phyloP scores from a whole-genome alignment of 2,888 invertebrate genomes.

The Germaria angustata region DNA sequence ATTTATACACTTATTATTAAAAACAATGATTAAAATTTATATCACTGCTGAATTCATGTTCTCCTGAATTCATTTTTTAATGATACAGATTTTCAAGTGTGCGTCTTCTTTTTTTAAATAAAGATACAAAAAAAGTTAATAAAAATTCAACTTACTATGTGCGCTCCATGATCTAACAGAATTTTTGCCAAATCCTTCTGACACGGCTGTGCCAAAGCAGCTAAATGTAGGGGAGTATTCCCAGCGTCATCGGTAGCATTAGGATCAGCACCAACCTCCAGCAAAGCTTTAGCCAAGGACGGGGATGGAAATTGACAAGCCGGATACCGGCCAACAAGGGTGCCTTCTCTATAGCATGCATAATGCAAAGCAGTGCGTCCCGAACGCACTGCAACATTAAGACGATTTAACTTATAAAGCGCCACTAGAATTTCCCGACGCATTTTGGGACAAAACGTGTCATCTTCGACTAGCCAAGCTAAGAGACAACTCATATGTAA shows the following conservation, averaged over 20 bases:
- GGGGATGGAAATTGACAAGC: conserved; percentile 86
- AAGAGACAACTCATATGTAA: conserved; percentile 90
- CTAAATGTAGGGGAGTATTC: conserved; percentile 93
- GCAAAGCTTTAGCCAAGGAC: conserved; percentile 86
- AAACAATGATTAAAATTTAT: too few species aligned
- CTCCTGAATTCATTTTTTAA: too few species aligned
- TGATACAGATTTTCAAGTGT: too few species aligned
- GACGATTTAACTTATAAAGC: conserved; percentile 89
- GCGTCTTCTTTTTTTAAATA: too few species aligned
- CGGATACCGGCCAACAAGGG: conserved; percentile 85
- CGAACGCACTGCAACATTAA: conserved; percentile 83
- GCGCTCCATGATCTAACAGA: conserved; percentile 89
- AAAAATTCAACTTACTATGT: conserved; percentile 75
- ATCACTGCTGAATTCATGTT: too few species aligned
- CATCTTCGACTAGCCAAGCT: conserved; percentile 84
- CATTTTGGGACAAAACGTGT: conserved; percentile 81
- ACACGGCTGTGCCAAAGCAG: conserved; percentile 87
- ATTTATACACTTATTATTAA: too few species aligned
- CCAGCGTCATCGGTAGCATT: conserved; percentile 90
- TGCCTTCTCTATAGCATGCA: conserved; percentile 89
- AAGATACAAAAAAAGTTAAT: background rate
- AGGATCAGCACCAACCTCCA: conserved; percentile 91
- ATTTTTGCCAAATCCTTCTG: conserved; percentile 86
- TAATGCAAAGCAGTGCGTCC: conserved; percentile 89
- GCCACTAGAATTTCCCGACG: conserved; percentile 85